Evolutionary conservation across 2,888 invertebrate species (phyloP), one percentile per base, ranked within the genome.

Genomic region (Archips crataeganus): DNA sequence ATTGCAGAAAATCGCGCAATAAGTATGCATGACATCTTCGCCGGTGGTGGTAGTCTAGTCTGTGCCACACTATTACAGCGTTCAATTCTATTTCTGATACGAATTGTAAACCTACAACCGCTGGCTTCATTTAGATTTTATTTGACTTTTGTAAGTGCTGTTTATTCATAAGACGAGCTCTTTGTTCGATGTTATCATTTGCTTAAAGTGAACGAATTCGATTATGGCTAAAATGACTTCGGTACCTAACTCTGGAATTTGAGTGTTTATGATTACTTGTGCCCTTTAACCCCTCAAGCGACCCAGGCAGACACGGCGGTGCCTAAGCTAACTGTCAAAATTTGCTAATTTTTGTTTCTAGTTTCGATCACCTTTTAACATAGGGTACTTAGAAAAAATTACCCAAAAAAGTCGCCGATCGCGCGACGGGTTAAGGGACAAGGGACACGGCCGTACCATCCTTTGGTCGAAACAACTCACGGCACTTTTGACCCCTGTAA

Each of bases 1-100:
- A 88, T 85, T 82, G 85, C 79, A 87, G 90, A 90, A 92, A 94
- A 94, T 92, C 89, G 86, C 83, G 89, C 89, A 88, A 92, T 94
- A 93, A 89, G 93, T 94, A 94, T 94, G 94, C 94, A 94, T 92
- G 91, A 87, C 90, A 82, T 84, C 79, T 82, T 79, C 77, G 79
- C 74, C 70, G 77, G 77, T 82, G 79, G 87, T 87, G 91, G 89
- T 88, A 75, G 71, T 82, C 85, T 84, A 87, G 91, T 91, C 91
- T 91, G 85, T 85, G 79, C 83, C 83, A 84, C 85, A 84, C 85
- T 84, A 85, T 86, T 88, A 81, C 78, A 69, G 78, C 77, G 77
- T 77, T 76, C 77, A 77, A 76, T 81, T 79, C 77, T 75, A 77
- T 77, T 74, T 80, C 79, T 85, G 84, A 85, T 81, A 80, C 81